phyloP scores from a whole-genome alignment of 1,140 invertebrate species.

The Papilio aristodemus region DNA sequence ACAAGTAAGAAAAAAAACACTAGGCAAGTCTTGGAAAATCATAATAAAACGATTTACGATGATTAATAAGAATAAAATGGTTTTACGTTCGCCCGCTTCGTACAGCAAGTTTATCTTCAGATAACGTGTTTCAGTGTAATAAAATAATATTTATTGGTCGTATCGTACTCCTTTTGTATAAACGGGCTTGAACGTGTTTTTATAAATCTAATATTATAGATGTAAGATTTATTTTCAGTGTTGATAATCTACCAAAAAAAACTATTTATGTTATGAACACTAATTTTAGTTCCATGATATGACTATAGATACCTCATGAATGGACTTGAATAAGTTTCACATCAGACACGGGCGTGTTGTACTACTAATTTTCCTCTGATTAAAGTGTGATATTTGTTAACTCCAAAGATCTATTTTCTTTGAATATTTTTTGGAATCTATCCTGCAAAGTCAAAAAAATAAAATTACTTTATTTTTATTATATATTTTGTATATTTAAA shows the following conservation, averaged over 20 bases:
- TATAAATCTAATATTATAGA: not conserved
- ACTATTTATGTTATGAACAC: not conserved
- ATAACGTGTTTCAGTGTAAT: conserved; percentile 17
- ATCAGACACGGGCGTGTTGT: too few relatives aligned
- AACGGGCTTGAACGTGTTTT: not conserved
- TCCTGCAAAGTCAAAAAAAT: too few relatives aligned
- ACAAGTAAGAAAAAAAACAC: not conserved
- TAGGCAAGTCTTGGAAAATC: not conserved
- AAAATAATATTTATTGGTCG: conserved; percentile 13
- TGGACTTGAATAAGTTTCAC: too few relatives aligned
- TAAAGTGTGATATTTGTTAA: too few relatives aligned
- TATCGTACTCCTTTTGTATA: conserved; percentile 5
- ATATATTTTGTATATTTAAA: too few relatives aligned
- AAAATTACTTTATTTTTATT: too few relatives aligned
- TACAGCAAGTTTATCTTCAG: conserved; percentile 6
- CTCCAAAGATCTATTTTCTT: too few relatives aligned
- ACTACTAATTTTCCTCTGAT: too few relatives aligned
- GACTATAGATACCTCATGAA: too few relatives aligned
- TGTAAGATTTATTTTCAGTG: not conserved
- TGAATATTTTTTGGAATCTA: too few relatives aligned
- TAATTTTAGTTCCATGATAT: too few relatives aligned
- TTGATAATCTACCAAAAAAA: not conserved
- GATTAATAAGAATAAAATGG: conserved; percentile 9
- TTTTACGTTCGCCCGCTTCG: conserved; percentile 6
- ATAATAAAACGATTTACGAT: conserved; percentile 16